Conservation (phyloP, 2,113 vertebrate genomes). For the Python bivittatus region DNA sequence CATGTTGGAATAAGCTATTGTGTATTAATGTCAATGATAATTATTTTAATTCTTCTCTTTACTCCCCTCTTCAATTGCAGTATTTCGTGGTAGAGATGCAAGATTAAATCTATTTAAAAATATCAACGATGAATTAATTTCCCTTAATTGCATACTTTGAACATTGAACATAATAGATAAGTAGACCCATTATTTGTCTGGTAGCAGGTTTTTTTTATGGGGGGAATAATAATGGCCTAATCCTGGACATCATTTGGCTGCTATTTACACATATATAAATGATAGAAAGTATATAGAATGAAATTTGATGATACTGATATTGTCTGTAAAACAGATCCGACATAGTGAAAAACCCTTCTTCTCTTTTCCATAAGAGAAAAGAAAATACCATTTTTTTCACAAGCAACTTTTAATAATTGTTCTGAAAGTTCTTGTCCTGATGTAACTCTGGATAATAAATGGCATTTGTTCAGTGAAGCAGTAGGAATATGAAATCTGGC, state of each 20-base stretch:
- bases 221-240: constrained; percentile 11
- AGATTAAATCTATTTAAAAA: background rate
- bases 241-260: constrained; percentile 3
- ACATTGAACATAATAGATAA: background rate
- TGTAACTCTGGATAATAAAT: background rate
- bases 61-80: constrained; percentile 5
- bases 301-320: background rate
- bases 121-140: constrained; percentile 18
- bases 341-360: background rate
- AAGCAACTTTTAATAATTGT: background rate
- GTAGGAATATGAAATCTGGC: background rate
- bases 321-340: background rate
- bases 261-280: background rate
- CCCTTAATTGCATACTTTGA: constrained; percentile 15
- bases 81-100: constrained; percentile 16
- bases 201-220: background rate
- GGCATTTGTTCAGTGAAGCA: background rate
- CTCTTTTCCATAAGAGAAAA: background rate
- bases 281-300: background rate
- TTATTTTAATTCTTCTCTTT: background rate
- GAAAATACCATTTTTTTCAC: background rate
- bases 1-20: constrained; percentile 1
- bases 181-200: background rate
- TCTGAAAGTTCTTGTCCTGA: background rate
- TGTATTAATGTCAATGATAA: background rate